Percentiles rank a stretch among this genome's conserved stretches.
Conservation (phyloP, 2,888 invertebrate species). For the Meiosimyza platycephala region DNA sequence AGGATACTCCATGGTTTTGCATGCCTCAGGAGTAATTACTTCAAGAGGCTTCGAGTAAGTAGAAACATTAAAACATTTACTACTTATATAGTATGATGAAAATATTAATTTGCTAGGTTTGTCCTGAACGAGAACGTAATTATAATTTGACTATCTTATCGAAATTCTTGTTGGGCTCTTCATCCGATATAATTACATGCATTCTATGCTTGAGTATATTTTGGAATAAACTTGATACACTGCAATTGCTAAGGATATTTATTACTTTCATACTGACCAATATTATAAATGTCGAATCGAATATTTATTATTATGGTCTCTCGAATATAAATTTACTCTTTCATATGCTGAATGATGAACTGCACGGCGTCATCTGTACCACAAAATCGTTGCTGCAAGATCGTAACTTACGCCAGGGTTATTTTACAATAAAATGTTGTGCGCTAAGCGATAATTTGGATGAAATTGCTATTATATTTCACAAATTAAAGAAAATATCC, state of each 20-base stretch:
- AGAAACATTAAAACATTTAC: too few species aligned
- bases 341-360: conserved; percentile 1
- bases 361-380: not conserved
- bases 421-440: not conserved
- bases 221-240: not conserved
- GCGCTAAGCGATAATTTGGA: not conserved
- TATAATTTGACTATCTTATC: too few species aligned
- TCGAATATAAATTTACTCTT: not conserved
- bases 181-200: too few species aligned
- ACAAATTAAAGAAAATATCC: not conserved
- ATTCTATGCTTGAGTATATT: not conserved
- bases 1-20: conserved; percentile 7
- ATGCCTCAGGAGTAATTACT: not conserved
- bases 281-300: too few species aligned
- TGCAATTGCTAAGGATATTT: not conserved
- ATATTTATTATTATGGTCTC: not conserved
- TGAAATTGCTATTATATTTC: not conserved
- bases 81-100: too few species aligned
- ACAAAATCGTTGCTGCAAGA: not conserved
- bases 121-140: too few species aligned
- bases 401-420: not conserved
- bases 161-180: too few species aligned
- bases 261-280: not conserved
- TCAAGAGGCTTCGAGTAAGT: not conserved
- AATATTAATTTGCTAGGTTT: too few species aligned